phyloP scores from a whole-genome alignment of 2,113 vertebrate species.

The Orthonyx spaldingii region DNA sequence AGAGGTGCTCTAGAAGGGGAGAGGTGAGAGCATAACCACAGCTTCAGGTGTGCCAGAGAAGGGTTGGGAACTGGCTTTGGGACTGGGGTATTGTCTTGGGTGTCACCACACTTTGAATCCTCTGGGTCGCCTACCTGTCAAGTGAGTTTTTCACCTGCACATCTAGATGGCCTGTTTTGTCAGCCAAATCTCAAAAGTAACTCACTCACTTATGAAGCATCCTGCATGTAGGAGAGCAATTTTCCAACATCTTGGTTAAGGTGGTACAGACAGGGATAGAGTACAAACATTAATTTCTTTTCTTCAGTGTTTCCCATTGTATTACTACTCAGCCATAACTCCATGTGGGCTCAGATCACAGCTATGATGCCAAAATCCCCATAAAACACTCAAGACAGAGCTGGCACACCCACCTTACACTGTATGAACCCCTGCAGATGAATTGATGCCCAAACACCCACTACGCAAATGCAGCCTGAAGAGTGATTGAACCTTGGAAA shows the following conservation, averaged over 20 bases:
- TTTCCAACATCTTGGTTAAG: not conserved
- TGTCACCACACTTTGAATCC: not conserved
- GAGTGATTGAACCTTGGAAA: not conserved
- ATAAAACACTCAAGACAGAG: not conserved
- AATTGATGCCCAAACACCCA: not conserved
- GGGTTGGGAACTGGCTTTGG: not conserved
- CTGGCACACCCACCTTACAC: not conserved
- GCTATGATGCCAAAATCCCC: not conserved
- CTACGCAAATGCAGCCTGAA: not conserved
- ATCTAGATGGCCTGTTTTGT: not conserved
- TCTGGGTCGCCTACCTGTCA: not conserved
- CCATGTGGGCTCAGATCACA: not conserved
- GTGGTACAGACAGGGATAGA: not conserved
- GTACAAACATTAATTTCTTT: not conserved
- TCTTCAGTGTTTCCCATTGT: not conserved
- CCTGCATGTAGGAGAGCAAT: not conserved
- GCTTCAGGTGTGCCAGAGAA: not conserved
- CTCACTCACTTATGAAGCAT: not conserved
- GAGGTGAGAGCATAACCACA: not conserved
- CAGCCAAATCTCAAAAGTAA: not conserved
- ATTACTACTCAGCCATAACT: not conserved
- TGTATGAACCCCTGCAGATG: not conserved
- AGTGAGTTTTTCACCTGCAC: rapidly evolving
- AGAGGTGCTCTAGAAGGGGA: not conserved
- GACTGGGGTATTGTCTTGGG: not conserved